Base-by-base conservation (phyloP, 2,113 vertebrate species). In the Ochotona curzoniae region DNA sequence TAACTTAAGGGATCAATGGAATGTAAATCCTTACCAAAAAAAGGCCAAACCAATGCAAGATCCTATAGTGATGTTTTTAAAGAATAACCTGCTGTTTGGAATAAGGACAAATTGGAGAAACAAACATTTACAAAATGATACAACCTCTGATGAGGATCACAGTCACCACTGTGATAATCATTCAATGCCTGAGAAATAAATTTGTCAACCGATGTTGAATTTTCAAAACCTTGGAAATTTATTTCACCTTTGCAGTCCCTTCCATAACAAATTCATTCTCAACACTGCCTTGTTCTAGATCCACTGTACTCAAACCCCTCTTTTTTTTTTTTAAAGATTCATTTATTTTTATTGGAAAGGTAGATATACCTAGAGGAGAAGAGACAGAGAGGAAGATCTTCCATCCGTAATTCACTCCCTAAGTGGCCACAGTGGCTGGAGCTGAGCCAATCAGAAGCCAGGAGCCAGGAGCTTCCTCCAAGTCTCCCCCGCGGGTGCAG, bases 281-380 rank as follows among this genome's bases (percentile, higher is more conserved):
- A 73, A 63, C 63, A 87, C 9, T 32, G n/a, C 57, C 76, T 91
- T 38, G 83, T 70, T 93, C 47, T 70, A 73, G 47, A 95, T 49
- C 23, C 49, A 30, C 30, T 84, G 20, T 44, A 47, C 85, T 89
- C 64, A 93, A 90, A 57, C 54, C 54, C 54, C 28, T 91, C 54
- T 25, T 91, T 44, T 44, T 44, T 44, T 44, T 44, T 6, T 6
- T 44, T 44, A 44, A 44, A 44, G 38, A 44, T 44, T 44, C 38
- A 44, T 44, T 44, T 44, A 44, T 44, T 44, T 44, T 44, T 44
- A 44, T 44, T 44, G 38, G 38, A 44, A 44, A 44, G 38, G 3
- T 44, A 44, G 38, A 44, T 44, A 44, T 44, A 44, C 38, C 3
- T 44, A 44, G 38, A 44, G 38, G 38, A 44, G 38, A 44, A 44